A percentile compares a stretch with the other conserved stretches of the same genome.
phyloP scores from a whole-genome alignment of 2,797 vertebrate genomes.

The Danio choprae region DNA sequence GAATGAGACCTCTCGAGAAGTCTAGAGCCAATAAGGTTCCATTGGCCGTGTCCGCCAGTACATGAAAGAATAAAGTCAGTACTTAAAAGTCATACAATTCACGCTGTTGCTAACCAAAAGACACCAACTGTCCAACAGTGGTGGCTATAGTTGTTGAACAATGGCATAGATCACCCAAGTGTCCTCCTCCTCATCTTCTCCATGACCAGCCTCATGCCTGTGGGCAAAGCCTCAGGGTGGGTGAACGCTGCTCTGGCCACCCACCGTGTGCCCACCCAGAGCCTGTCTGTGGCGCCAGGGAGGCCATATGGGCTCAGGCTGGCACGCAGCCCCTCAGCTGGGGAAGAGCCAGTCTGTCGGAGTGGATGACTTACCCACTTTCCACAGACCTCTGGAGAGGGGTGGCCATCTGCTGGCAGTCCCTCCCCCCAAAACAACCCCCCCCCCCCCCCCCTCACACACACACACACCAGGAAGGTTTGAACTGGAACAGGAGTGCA shows the following conservation, averaged over 20 bases:
- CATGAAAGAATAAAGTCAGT: no score
- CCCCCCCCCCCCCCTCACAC: not conserved
- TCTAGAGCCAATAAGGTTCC: no score
- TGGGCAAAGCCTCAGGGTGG: slow-evolving; percentile 53
- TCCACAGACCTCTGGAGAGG: slow-evolving; percentile 69
- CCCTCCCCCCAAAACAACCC: slow-evolving; percentile 56
- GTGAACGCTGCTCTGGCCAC: slow-evolving; percentile 47
- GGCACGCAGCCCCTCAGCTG: slow-evolving; percentile 65
- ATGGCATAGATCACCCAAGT: not conserved
- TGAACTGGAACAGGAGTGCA: slow-evolving; percentile 33
- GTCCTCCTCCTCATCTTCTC: slow-evolving; percentile 21
- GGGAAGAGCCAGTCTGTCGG: slow-evolving; percentile 68
- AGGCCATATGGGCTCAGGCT: slow-evolving; percentile 63
- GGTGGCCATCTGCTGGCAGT: slow-evolving; percentile 77
- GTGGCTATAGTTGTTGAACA: not conserved
- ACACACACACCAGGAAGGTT: not conserved
- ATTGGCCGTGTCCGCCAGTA: no score
- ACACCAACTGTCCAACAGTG: not conserved
- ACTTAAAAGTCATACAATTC: no score
- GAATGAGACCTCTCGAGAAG: no score
- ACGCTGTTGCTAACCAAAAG: no score
- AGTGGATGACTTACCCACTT: slow-evolving; percentile 71
- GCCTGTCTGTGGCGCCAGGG: slow-evolving; percentile 65
- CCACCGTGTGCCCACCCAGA: slow-evolving; percentile 54
- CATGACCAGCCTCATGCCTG: slow-evolving; percentile 31